Evolutionary conservation across 2,113 vertebrate species (phyloP).

Genomic region (Pseudorectes ferrugineus): DNA sequence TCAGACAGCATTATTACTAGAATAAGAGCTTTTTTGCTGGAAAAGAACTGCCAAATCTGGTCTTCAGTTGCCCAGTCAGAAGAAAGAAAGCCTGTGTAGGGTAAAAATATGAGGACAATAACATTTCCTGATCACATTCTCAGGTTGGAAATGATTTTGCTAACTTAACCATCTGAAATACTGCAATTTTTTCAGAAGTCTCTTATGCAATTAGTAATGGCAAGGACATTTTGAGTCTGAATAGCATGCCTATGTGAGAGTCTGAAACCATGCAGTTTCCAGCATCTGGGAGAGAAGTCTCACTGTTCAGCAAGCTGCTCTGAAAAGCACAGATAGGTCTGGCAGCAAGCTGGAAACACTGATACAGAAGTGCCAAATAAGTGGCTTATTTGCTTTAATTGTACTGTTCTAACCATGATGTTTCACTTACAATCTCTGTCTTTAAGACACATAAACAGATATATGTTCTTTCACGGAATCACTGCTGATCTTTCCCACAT

Average conservation of each 20-base stretch:
- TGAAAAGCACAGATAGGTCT: neutral
- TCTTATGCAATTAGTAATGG: neutral
- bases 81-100: neutral
- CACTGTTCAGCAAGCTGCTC: neutral
- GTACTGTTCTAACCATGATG: neutral
- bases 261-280: neutral
- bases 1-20: neutral
- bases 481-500: neutral
- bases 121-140: neutral
- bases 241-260: neutral
- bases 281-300: conserved; percentile 13
- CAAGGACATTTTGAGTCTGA: neutral
- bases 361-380: neutral
- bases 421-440: neutral
- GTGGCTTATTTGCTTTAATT: neutral
- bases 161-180: neutral
- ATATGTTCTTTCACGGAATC: neutral
- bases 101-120: neutral
- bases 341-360: neutral
- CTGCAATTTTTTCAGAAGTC: neutral
- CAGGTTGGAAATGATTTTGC: neutral
- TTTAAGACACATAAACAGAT: neutral
- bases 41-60: neutral
- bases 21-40: neutral
- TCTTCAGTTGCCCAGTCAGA: neutral